A percentile compares a stretch with the other conserved stretches of the same genome.
phyloP scores from a whole-genome alignment of 35 echinoderm and acorn worm genomes.

The Acanthaster planci region DNA sequence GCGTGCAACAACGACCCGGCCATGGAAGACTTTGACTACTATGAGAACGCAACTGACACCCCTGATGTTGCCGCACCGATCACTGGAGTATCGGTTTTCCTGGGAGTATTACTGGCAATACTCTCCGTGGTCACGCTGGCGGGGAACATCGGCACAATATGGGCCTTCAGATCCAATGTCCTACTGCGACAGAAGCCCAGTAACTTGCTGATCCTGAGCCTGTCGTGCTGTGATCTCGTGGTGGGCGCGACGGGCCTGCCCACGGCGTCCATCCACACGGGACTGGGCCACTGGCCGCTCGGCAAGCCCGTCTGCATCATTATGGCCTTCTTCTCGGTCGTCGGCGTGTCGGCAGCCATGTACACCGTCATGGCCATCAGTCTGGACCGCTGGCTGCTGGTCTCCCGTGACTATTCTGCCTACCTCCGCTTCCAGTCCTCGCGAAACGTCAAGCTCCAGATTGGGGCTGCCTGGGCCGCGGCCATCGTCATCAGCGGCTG shows the following conservation, averaged over 20 bases:
- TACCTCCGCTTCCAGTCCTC: slow-evolving; percentile 28
- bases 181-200: slow-evolving; percentile 30
- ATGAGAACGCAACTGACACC: not conserved
- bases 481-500: not conserved
- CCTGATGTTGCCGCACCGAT: not conserved
- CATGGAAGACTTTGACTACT: slow-evolving; percentile 2
- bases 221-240: slow-evolving; percentile 20
- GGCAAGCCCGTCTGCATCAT: slow-evolving; percentile 14
- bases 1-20: not conserved
- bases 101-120: not conserved
- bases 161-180: not conserved
- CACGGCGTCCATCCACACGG: not conserved
- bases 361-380: slow-evolving; percentile 13
- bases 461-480: not conserved
- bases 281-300: not conserved
- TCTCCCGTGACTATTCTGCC: not conserved
- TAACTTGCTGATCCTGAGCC: slow-evolving; percentile 23
- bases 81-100: not conserved
- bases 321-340: not conserved
- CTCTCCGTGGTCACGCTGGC: not conserved
- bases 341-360: not conserved
- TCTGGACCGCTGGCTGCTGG: slow-evolving; percentile 23
- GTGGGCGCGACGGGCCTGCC: slow-evolving; percentile 5
- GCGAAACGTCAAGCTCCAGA: slow-evolving; percentile 2
- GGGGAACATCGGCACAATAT: slow-evolving; percentile 28